Conservation (phyloP, 1,140 invertebrate species). For the Anoplolepis gracilipes region DNA sequence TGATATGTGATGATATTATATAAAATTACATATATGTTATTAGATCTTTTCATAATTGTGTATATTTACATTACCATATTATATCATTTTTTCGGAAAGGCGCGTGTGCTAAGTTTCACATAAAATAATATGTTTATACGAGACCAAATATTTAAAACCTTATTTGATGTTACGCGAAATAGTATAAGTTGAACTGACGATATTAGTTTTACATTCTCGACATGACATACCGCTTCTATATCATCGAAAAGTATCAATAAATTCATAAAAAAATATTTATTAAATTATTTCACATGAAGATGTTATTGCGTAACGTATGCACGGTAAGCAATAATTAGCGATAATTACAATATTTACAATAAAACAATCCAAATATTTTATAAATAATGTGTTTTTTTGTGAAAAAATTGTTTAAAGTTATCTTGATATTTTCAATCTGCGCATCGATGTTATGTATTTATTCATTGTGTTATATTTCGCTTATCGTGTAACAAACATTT, state of each 20-base stretch:
- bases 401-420: background rate
- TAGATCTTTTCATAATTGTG: no score
- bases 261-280: constrained; percentile 45
- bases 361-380: background rate
- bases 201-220: constrained; percentile 40
- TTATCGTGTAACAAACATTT: background rate
- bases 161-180: constrained; percentile 12
- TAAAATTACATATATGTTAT: no score
- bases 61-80: no score
- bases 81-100: no score
- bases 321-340: constrained; percentile 3
- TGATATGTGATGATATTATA: no score
- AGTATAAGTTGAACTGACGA: constrained; percentile 19
- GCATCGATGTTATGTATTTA: background rate
- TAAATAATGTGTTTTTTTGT: background rate
- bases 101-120: background rate
- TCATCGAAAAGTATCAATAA: constrained; percentile 32
- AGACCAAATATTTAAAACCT: constrained; percentile 31
- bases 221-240: constrained; percentile 16
- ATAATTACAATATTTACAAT: no score
- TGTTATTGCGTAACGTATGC: background rate
- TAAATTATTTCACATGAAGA: constrained; percentile 5
- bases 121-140: constrained; percentile 42
- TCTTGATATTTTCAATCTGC: background rate
- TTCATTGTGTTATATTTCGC: background rate